A percentile compares a stretch with the other conserved stretches of the same genome.
Conservation (phyloP, 2,113 vertebrate species). For the Tretioscincus oriximinensis region DNA sequence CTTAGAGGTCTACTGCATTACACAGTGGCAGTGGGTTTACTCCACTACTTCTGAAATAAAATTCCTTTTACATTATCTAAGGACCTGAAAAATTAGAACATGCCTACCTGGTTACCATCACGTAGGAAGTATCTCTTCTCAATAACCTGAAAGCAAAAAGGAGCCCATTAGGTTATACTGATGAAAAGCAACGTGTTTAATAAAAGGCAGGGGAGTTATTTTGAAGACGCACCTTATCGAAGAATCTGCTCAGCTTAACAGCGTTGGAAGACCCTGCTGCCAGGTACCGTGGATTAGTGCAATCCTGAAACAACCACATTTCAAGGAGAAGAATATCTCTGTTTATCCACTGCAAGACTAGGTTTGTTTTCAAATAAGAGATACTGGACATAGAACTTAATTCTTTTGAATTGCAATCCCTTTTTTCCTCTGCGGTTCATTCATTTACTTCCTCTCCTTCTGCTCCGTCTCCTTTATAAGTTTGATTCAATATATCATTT, state of each 20-base stretch:
- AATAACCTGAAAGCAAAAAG: slow-evolving; percentile 80
- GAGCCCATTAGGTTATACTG: slow-evolving; percentile 24
- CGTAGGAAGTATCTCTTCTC: slow-evolving; percentile 94
- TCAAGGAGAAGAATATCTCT: not conserved
- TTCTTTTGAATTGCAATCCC: too few relatives aligned
- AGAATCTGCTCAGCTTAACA: slow-evolving; percentile 96
- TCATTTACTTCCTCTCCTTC: too few relatives aligned
- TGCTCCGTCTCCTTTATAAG: too few relatives aligned
- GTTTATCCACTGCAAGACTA: not conserved
- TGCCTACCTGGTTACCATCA: slow-evolving; percentile 87
- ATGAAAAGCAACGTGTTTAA: too few relatives aligned
- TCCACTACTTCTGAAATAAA: too few relatives aligned
- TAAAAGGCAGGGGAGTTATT: not conserved
- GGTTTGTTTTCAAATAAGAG: not conserved
- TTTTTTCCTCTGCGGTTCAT: too few relatives aligned
- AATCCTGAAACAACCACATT: slow-evolving; percentile 79
- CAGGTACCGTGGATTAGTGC: slow-evolving; percentile 89
- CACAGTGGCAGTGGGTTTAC: too few relatives aligned
- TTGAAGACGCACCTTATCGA: slow-evolving; percentile 89
- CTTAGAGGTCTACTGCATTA: too few relatives aligned
- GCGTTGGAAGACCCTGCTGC: slow-evolving; percentile 96
- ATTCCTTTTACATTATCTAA: not conserved
- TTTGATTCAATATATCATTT: too few relatives aligned
- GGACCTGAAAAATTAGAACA: slow-evolving; percentile 16
- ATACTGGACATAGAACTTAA: too few relatives aligned